phyloP scores from a whole-genome alignment of 2,888 invertebrate species.

The Venusia cambrica region DNA sequence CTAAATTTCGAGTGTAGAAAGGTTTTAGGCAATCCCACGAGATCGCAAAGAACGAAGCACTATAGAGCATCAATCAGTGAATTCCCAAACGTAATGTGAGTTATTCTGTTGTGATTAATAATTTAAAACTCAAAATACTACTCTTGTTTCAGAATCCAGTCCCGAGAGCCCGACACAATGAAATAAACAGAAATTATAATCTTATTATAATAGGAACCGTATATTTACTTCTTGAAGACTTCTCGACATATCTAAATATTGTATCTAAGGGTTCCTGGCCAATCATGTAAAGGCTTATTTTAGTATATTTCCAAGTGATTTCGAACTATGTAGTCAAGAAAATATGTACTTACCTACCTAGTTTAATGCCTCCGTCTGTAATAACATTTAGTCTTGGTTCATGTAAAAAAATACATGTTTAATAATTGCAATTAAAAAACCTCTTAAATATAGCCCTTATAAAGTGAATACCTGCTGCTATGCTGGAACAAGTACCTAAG shows the following conservation, averaged over 20 bases:
- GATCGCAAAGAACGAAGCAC: no score
- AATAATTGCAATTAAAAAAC: no score
- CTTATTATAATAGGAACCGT: constrained; percentile 3
- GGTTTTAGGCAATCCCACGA: no score
- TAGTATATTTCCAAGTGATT: constrained; percentile 21
- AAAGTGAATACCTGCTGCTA: no score
- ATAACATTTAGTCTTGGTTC: no score
- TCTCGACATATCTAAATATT: constrained; percentile 51
- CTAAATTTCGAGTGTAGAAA: no score
- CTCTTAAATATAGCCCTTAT: no score
- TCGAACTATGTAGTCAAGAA: constrained; percentile 1
- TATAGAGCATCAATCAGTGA: no score
- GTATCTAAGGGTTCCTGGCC: constrained; percentile 40
- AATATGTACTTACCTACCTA: not conserved
- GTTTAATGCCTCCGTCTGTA: not conserved
- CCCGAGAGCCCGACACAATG: constrained; percentile 44
- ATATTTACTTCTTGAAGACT: constrained; percentile 22
- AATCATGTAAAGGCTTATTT: constrained; percentile 50
- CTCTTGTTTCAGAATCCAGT: constrained; percentile 55
- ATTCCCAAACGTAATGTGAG: no score
- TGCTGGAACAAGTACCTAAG: no score
- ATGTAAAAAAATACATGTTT: no score
- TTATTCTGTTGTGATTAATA: no score
- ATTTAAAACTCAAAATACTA: constrained; percentile 5
- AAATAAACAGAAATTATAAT: constrained; percentile 28